Evolutionary conservation across 2,797 vertebrate species (phyloP).

Genomic region (Scyliorhinus canicula): DNA sequence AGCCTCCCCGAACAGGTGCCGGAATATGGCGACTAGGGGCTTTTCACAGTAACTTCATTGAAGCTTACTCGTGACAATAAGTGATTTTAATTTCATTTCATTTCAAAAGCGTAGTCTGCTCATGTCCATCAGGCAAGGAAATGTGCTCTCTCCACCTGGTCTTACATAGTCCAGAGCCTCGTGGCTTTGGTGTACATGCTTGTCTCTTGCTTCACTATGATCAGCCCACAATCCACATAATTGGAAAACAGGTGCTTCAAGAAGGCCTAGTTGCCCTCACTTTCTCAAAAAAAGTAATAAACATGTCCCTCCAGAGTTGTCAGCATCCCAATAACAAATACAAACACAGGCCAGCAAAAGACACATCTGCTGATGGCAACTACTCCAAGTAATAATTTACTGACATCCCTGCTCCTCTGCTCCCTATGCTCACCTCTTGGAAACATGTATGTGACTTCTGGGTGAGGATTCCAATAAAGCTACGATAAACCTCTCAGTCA

Average conservation of each 20-base stretch:
- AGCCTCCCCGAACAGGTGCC: too few species aligned
- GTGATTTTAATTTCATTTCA: too few species aligned
- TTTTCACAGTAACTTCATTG: too few species aligned
- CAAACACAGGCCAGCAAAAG: not conserved
- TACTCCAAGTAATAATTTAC: not conserved
- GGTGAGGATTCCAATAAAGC: not conserved
- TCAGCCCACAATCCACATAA: not conserved
- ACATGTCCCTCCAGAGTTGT: not conserved
- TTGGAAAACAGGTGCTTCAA: not conserved
- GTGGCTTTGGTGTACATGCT: not conserved
- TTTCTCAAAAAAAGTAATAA: not conserved
- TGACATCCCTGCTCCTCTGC: not conserved
- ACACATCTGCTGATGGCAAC: not conserved
- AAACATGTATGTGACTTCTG: not conserved
- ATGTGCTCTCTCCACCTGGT: not conserved
- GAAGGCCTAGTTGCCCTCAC: not conserved
- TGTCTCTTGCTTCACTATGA: not conserved
- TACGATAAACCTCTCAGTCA: not conserved
- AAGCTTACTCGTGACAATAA: too few species aligned
- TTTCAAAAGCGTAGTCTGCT: not conserved
- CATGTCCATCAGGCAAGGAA: not conserved
- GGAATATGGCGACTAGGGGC: too few species aligned
- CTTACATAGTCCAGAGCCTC: not conserved
- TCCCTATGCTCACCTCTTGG: not conserved
- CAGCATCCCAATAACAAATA: not conserved